Evolutionary conservation across 1,140 invertebrate genomes (phyloP), one percentile per base, ranked within the genome.

Genomic region (Epicauta chinensis): DNA sequence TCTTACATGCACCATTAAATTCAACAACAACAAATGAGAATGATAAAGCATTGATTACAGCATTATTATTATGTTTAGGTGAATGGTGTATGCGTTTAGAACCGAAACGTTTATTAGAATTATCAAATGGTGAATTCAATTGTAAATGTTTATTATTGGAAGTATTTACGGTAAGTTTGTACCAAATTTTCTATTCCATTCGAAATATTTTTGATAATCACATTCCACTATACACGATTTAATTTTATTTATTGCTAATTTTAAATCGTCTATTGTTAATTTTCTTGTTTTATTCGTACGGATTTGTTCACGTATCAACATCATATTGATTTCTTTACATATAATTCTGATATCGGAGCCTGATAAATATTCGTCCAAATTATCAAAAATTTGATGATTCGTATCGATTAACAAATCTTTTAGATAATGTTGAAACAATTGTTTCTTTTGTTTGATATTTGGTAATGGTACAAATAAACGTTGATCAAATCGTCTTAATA

Each of bases 81-180:
- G 93, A 97, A 74, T 97, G 93, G 86, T 94, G 92, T 47, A 91
- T 97, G 81, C 76, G 77, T 56, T 73, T 90, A 56, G 77, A 75
- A 39, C 75, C 76, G 16, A 65, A 56, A 38, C 65, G 72, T 45
- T 61, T 79, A 45, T 57, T 76, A 32, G 65, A 69, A 38, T 59
- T 71, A 42, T 73, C 71, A 12, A 23, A 23, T 53, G 65, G 60
- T 1, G 65, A 67, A 37, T 58, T 55, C 41, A 64, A 77, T 45
- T 73, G 72, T 14, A 77, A 75, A 41, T 75, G 77, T 29, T 62
- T 86, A 1, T 70, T 86, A 16, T 67, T 81, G 23, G 80, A 78
- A 38, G 72, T 84, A 38, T 83, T 83, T 63, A 77, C 76, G 53
- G 81, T 82, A 59, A 60, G 62, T 56, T 16, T 16, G 62, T 55